Evolutionary conservation across 2,888 invertebrate genomes (phyloP), one percentile per base, ranked within the genome.

Genomic region (Thecocarcelia acutangulata): DNA sequence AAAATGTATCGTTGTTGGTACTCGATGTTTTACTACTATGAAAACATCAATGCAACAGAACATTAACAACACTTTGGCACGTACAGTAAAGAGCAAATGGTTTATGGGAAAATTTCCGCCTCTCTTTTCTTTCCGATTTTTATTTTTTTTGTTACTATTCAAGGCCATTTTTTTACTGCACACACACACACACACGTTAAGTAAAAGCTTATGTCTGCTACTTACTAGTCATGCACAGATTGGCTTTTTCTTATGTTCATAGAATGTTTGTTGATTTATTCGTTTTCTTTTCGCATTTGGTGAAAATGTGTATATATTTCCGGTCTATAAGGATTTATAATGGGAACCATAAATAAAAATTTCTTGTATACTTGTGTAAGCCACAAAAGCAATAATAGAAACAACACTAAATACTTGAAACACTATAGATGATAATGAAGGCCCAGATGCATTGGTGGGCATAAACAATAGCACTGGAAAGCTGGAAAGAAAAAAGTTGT

Each of bases 1-100:
- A 42, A 61, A 33, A 58, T 66, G 28, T 50, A 40, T 58, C 33
- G 33, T 63, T 59, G 75, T 68, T 59, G n/a, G n/a, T 42, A n/a
- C 19, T 52, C 21, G 24, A 48, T 73, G 66, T 73, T 66, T 64
- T 68, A 63, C 56, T 48, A 63, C 68, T 21, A 58, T 63, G 42
- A 74, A 56, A 80, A 74, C 74, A 80, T 74, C 74, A 69, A 74
- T 69, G 74, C 63, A 74, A 58, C 56, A 74, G 42, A 50, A 50
- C 44, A 74, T 69, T 63, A 69, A 74, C 24, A 69, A 64, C 61
- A 63, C 61, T 68, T 68, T 79, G 46, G 52, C 24, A 63, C 44
- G 42, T 54, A 75, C 75, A 68, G 42, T 68, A 19, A 2, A 50
- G 19, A 33, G 56, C 58, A 75, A 73, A 63, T 54, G 42, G 12